Conservation (phyloP, 2,797 vertebrate genomes). For the Centropyge bicolor region DNA sequence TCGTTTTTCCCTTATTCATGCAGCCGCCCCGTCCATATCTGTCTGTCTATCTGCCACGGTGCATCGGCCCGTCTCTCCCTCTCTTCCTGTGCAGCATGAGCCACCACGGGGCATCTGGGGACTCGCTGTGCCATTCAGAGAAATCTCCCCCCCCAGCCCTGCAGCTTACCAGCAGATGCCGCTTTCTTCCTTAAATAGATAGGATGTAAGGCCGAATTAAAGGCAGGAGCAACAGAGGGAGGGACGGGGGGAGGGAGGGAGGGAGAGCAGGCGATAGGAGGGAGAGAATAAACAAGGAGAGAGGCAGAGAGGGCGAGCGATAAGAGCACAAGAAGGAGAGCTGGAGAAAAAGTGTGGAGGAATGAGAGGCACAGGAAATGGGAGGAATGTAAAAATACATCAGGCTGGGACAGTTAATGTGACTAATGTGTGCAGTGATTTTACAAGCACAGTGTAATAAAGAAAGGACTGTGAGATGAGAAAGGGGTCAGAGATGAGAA, state of each 20-base stretch:
- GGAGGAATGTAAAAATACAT: background rate
- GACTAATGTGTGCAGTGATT: background rate
- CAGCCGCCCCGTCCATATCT: conserved; percentile 35
- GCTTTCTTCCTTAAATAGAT: conserved; percentile 74
- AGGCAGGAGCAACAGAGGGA: conserved; percentile 23
- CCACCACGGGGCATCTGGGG: conserved; percentile 53
- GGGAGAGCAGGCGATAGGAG: background rate
- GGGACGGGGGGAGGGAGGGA: conserved; percentile 7
- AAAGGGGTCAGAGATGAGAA: conserved; percentile 7
- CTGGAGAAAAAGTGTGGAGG: background rate
- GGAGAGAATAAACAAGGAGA: conserved; percentile 37
- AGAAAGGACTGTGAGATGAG: conserved; percentile 9
- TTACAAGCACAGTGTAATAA: conserved; percentile 26
- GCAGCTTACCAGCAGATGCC: conserved; percentile 67
- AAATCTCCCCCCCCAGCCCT: conserved; percentile 47
- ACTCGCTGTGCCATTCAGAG: conserved; percentile 61
- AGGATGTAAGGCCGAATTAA: conserved; percentile 59
- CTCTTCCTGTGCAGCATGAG: conserved; percentile 26
- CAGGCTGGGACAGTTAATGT: conserved; percentile 15
- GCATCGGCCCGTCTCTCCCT: conserved; percentile 12
- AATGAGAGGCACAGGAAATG: background rate
- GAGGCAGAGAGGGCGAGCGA: conserved; percentile 21
- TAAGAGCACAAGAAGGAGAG: conserved; percentile 15
- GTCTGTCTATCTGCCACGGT: conserved; percentile 53
- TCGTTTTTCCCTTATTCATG: conserved; percentile 20